Conservation (phyloP, 2,888 invertebrate genomes). For the Sthenelais limicola region DNA sequence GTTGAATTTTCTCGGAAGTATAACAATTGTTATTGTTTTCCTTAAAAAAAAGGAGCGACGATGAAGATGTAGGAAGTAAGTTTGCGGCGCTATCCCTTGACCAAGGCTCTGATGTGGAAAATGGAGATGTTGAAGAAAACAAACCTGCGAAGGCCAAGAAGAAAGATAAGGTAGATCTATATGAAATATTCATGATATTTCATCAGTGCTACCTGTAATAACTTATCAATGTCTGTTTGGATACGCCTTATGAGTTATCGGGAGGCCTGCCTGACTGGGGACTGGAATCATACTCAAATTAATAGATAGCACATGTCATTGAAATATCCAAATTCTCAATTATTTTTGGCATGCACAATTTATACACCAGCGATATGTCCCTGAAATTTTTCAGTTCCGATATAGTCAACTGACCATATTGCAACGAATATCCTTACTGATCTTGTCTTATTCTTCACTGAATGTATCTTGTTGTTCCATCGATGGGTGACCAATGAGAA, state of each 20-base stretch:
- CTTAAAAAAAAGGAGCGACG: slow-evolving; percentile 53
- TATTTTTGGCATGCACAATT: not conserved
- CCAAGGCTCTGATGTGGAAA: slow-evolving; percentile 42
- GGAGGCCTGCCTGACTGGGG: too few relatives aligned
- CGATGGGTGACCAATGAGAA: too few relatives aligned
- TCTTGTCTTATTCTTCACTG: not conserved
- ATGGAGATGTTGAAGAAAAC: slow-evolving; percentile 42
- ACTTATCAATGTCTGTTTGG: too few relatives aligned
- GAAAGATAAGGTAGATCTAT: slow-evolving; percentile 52
- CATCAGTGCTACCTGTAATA: not conserved
- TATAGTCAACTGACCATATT: too few relatives aligned
- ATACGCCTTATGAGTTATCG: too few relatives aligned
- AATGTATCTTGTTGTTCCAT: not conserved
- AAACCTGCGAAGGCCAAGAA: slow-evolving; percentile 46
- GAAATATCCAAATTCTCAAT: not conserved
- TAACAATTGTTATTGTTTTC: too few relatives aligned
- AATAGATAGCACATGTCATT: too few relatives aligned
- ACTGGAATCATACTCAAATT: too few relatives aligned
- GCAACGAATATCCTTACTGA: too few relatives aligned
- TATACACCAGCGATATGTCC: too few relatives aligned
- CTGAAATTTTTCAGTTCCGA: too few relatives aligned
- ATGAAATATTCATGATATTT: not conserved
- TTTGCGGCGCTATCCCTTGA: slow-evolving; percentile 58
- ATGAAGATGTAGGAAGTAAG: slow-evolving; percentile 60
- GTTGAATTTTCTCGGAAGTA: not conserved